These are phyloP conservation scores for Stegastes partitus DNA, from an alignment of 2,113 vertebrate species.

Conservation along the genomic window DNA sequence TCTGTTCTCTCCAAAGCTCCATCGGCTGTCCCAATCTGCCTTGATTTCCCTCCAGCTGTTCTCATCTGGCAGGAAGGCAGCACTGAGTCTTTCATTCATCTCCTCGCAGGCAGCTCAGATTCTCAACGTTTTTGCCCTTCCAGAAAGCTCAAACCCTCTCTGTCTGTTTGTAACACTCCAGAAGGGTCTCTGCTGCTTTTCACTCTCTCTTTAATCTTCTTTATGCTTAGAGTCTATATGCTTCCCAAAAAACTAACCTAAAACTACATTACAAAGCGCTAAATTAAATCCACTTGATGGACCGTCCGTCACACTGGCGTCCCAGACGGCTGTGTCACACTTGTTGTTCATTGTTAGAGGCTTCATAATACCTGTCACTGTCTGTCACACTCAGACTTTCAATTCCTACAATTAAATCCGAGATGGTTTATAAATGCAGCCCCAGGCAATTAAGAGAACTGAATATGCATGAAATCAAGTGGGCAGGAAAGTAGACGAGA, in stretches of 20 bases:
- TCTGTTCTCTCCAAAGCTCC: conserved; percentile 13
- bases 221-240: not conserved
- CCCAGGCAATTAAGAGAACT: not conserved
- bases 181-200: not conserved
- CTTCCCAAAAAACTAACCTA: too few species aligned
- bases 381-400: not conserved
- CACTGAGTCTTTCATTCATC: conserved; percentile 37
- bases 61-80: conserved; percentile 37
- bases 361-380: too few species aligned
- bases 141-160: conserved; percentile 12
- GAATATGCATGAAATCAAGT: conserved; percentile 1
- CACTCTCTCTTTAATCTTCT: not conserved
- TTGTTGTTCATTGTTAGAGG: too few species aligned
- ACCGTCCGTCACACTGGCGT: too few species aligned
- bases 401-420: not conserved
- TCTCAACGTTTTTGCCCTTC: not conserved
- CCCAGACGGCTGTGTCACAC: too few species aligned
- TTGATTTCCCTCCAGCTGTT: conserved; percentile 54
- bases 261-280: too few species aligned
- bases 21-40: not conserved
- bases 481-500: not conserved
- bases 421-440: not conserved
- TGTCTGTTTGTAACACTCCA: not conserved
- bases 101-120: conserved; percentile 23
- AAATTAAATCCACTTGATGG: too few species aligned